Conservation (phyloP, 2,888 invertebrate genomes). For the Chrysolina oricalcia region DNA sequence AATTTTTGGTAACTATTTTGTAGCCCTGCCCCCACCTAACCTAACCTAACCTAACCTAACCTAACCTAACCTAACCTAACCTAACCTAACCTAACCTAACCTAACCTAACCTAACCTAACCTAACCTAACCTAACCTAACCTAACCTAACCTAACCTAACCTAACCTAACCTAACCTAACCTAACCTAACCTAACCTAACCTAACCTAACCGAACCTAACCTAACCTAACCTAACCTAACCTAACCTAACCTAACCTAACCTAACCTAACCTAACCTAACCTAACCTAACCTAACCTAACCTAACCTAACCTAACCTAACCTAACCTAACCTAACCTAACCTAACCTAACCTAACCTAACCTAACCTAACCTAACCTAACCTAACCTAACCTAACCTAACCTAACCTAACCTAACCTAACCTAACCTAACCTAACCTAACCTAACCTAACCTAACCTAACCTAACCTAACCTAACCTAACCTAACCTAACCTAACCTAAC, state of each 20-base stretch:
- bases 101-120: slow-evolving; percentile 35
- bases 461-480: slow-evolving; percentile 17
- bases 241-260: slow-evolving; percentile 17
- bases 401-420: slow-evolving; percentile 26
- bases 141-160: too few species aligned
- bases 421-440: not conserved
- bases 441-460: slow-evolving; percentile 25
- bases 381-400: slow-evolving; percentile 18
- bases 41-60: slow-evolving; percentile 9
- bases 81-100: slow-evolving; percentile 34
- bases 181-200: slow-evolving; percentile 38
- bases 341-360: not conserved
- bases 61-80: not conserved
- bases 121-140: slow-evolving; percentile 10
- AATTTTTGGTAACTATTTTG: too few species aligned
- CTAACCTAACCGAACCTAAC: slow-evolving; percentile 22
- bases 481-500: too few species aligned
- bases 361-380: not conserved
- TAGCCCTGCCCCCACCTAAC: not conserved
- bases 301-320: too few species aligned
- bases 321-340: not conserved
- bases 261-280: slow-evolving; percentile 35
- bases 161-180: slow-evolving; percentile 26
- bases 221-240: too few species aligned
- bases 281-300: slow-evolving; percentile 28